Evolutionary conservation across 2,888 invertebrate species (phyloP).

Genomic region (Spatulosminthurus flaviceps): DNA sequence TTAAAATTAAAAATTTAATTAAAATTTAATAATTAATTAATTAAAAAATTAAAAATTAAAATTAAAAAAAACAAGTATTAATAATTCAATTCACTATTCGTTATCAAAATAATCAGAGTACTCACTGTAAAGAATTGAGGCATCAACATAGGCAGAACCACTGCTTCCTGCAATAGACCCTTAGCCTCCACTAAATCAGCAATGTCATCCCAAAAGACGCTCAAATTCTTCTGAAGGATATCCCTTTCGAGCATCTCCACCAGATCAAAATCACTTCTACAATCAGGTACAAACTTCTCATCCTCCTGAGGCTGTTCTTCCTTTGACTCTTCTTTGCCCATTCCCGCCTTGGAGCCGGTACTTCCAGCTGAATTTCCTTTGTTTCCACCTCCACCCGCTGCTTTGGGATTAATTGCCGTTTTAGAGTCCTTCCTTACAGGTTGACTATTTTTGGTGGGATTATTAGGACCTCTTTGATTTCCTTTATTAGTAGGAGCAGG

Average conservation of each 20-base stretch:
- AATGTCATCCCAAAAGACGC: constrained; percentile 94
- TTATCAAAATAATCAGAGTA: too few relatives aligned
- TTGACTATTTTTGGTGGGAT: constrained; percentile 26
- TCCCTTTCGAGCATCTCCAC: constrained; percentile 95
- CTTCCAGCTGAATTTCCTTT: constrained; percentile 47
- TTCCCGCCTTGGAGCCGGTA: constrained; percentile 37
- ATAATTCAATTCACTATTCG: too few relatives aligned
- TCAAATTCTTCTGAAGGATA: constrained; percentile 96
- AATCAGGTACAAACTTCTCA: constrained; percentile 81
- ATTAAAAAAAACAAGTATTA: not conserved
- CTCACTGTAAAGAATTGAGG: constrained; percentile 95
- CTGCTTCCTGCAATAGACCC: constrained; percentile 92
- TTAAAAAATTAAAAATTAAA: not conserved
- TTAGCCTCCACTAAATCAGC: constrained; percentile 90
- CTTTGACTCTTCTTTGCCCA: constrained; percentile 69
- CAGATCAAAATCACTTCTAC: constrained; percentile 85
- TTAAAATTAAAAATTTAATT: not conserved
- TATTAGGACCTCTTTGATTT: constrained; percentile 13
- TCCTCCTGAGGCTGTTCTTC: constrained; percentile 70
- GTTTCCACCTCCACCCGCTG: constrained; percentile 2
- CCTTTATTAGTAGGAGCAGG: constrained; percentile 44
- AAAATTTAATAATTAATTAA: not conserved
- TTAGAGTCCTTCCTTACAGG: constrained; percentile 39
- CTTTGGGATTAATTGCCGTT: constrained; percentile 25
- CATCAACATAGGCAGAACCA: constrained; percentile 96